phyloP scores from a whole-genome alignment of 2,888 invertebrate species.

The Psococerastis gibbosa region DNA sequence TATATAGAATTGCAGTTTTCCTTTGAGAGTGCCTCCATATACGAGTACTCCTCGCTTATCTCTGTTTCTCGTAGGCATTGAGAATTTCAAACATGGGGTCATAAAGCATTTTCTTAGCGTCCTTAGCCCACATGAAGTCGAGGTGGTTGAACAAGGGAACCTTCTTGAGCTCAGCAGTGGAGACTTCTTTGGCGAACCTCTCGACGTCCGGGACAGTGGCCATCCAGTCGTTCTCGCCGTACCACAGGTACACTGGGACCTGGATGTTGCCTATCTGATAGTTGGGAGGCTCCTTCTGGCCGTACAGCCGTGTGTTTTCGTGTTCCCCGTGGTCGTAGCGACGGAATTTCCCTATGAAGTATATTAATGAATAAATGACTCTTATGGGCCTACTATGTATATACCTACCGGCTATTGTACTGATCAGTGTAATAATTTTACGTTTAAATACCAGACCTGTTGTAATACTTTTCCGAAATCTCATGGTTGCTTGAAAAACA shows the following conservation, averaged over 20 bases:
- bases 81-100: slow-evolving; percentile 29
- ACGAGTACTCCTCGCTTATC: no score
- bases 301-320: slow-evolving; percentile 34
- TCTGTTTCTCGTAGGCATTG: slow-evolving; percentile 6
- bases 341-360: slow-evolving; percentile 24
- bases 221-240: slow-evolving; percentile 43
- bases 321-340: slow-evolving; percentile 32
- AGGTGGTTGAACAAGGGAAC: slow-evolving; percentile 51
- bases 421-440: no score
- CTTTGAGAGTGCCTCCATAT: no score
- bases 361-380: no score
- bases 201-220: slow-evolving; percentile 24
- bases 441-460: no score
- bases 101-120: slow-evolving; percentile 41
- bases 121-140: slow-evolving; percentile 46
- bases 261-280: slow-evolving; percentile 37
- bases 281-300: slow-evolving; percentile 32
- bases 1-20: no score
- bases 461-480: no score
- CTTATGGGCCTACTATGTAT: no score
- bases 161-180: slow-evolving; percentile 2
- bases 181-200: not conserved
- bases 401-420: no score
- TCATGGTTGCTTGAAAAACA: no score
- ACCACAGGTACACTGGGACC: slow-evolving; percentile 43